Evolutionary conservation across 2,113 vertebrate genomes (phyloP), one percentile per base, ranked within the genome.

Genomic region (Columba janthina): DNA sequence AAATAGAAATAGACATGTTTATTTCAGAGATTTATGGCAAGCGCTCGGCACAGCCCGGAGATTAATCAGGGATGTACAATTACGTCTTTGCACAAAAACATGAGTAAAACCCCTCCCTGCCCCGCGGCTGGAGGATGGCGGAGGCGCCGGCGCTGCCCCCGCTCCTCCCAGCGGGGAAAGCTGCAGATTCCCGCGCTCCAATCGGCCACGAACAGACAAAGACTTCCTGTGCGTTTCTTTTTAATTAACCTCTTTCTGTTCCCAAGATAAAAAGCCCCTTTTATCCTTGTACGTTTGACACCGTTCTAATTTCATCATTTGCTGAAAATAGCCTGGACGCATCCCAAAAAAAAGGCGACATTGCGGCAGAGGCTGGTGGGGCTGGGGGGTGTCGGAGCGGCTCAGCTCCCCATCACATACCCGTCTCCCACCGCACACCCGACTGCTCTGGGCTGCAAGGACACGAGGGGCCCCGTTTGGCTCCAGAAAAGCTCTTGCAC

Each of bases 1-100:
- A 97, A 98, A 98, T 98, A 98, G 97, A 98, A 98, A 98, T 96
- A 98, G 97, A 98, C 95, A 70, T 96, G 97, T 97, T 98, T 98
- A 98, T 98, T 98, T 96, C 97, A 86, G 94, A 97, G 97, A 97
- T 97, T 97, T 97, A 96, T 91, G 90, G 94, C 91, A 94, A 91
- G 97, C 84, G 70, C 96, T 96, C 51, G 62, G 74, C 95, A 93
- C 97, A 95, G 95, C 85, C 97, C 96, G 96, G 92, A 96, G 97
- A 98, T 97, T 97, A 98, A 98, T 98, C 98, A 98, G 95, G 85
- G 97, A 94, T 71, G 71, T 57, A 51, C 97, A 97, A 98, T 98
- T 98, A 98, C 48, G 89, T 57, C 89, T 96, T 96, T 79, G 65
- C 81, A 88, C 94, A 79, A 46, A 81, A 75, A 79, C 15, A 22